Evolutionary conservation across 2,113 vertebrate genomes (phyloP).

Genomic region (Corynorhinus townsendii): DNA sequence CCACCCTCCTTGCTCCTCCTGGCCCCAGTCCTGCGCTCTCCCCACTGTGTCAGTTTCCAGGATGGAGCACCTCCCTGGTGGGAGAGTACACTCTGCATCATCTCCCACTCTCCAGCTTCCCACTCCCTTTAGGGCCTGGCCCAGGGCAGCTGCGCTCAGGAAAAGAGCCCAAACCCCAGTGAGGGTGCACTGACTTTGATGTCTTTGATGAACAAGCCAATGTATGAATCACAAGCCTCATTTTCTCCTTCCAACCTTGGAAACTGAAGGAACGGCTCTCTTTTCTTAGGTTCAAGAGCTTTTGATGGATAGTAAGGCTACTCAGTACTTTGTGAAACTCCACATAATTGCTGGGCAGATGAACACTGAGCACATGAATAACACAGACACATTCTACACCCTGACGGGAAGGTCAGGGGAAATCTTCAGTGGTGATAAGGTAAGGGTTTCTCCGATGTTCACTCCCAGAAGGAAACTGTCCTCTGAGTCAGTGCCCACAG

Average conservation of each 20-base stretch:
- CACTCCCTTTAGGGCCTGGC: not conserved
- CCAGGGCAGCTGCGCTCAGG: fast-evolving
- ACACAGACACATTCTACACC: conserved; percentile 83
- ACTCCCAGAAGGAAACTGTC: not conserved
- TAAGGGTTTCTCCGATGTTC: conserved; percentile 60
- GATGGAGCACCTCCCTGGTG: not conserved
- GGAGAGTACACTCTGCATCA: fast-evolving
- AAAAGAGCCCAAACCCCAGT: not conserved
- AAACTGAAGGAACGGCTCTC: not conserved
- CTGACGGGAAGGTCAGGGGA: conserved; percentile 88
- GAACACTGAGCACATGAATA: conserved; percentile 80
- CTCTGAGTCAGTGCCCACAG: not conserved
- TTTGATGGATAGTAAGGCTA: conserved; percentile 75
- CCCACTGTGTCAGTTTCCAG: not conserved
- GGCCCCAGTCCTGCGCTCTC: fast-evolving
- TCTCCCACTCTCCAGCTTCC: not conserved
- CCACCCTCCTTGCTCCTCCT: not conserved
- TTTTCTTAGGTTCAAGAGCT: conserved; percentile 82
- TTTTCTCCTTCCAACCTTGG: not conserved
- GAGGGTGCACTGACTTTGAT: not conserved
- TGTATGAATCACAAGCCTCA: not conserved
- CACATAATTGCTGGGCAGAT: conserved; percentile 90
- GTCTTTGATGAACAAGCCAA: not conserved
- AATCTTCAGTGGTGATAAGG: conserved; percentile 79
- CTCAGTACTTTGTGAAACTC: conserved; percentile 88